phyloP scores from a whole-genome alignment of 1,140 invertebrate species.

The Metaphire vulgaris region DNA sequence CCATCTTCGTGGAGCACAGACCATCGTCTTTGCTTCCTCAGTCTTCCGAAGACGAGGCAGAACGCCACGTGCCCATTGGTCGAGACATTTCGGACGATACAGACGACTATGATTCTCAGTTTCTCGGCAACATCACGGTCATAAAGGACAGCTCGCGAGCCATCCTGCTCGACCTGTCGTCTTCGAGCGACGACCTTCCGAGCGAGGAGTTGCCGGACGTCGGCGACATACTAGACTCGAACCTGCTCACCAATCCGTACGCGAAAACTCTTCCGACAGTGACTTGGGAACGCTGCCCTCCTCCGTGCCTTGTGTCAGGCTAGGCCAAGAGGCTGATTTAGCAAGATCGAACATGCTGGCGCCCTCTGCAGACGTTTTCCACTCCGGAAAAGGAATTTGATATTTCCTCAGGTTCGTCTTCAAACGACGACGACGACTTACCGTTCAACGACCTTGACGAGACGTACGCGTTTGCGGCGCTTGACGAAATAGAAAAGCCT shows the following conservation, averaged over 20 bases:
- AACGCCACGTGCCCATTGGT: not conserved
- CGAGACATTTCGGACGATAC: too few relatives aligned
- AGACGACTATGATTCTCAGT: not conserved
- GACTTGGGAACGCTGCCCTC: conserved; percentile 10
- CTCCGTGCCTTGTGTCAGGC: not conserved
- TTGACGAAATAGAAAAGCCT: not conserved
- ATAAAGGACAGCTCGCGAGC: not conserved
- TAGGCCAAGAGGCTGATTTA: too few relatives aligned
- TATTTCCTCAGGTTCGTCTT: not conserved
- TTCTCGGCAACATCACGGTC: not conserved
- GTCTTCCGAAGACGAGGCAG: conserved; percentile 12
- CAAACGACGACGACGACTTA: not conserved
- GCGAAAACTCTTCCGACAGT: not conserved
- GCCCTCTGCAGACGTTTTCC: not conserved
- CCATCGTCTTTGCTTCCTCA: not conserved
- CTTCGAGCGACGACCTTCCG: not conserved
- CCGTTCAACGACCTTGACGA: not conserved
- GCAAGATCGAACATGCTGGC: not conserved
- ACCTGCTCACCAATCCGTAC: not conserved
- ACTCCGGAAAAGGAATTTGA: not conserved
- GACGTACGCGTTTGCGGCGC: not conserved
- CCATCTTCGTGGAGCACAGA: not conserved
- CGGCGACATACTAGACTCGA: conserved; percentile 12
- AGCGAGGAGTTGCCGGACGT: conserved; percentile 11
- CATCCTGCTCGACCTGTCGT: conserved; percentile 14